Evolutionary conservation across 2,888 invertebrate species (phyloP), one percentile per base, ranked within the genome.

Genomic region (Sinhomidia bicolor): DNA sequence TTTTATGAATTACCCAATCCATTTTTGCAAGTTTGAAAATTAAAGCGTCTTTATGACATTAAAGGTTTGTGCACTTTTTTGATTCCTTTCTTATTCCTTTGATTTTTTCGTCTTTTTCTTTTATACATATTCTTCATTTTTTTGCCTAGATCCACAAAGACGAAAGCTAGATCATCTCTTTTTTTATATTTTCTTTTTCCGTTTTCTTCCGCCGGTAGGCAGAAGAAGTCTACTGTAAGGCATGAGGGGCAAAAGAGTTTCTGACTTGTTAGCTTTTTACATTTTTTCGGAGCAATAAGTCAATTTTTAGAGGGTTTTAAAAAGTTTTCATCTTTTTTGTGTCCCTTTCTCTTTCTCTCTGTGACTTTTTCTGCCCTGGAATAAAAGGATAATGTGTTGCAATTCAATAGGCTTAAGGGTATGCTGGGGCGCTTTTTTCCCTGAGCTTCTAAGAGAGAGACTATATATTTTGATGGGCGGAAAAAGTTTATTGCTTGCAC

Each of bases 261-360:
- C 57, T 80, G 51, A 47, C 54, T 82, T 65, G 65, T 62, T 29
- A 51, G 44, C 3, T 79, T 81, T 60, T 68, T 65, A 51, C 26
- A 62, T 36, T 65, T 79, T 68, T 79, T 65, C 17, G 17, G 65
- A 84, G 84, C 84, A 84, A 84, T 84, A 84, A 84, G 84, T 84
- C 84, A 84, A 84, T 84, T 84, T 84, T 84, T 74, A 84, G 84
- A 84, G 76, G 84, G 84, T 84, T 84, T 83, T 76, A 62, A 84
- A 84, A 84, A 84, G 74, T 76, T 76, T 76, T 76, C 76, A 76
- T 76, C 76, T 71, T 71, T 36, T 76, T 23, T 76, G 51, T 51
- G 32, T 17, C 32, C 23, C 54, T 29, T 23, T 17, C 76, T 76
- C n/a, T 47, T 29, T 32, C n/a, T 47, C 26, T 51, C 14, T 54